phyloP scores from a whole-genome alignment of 1,140 invertebrate species.

The Bombus impatiens region DNA sequence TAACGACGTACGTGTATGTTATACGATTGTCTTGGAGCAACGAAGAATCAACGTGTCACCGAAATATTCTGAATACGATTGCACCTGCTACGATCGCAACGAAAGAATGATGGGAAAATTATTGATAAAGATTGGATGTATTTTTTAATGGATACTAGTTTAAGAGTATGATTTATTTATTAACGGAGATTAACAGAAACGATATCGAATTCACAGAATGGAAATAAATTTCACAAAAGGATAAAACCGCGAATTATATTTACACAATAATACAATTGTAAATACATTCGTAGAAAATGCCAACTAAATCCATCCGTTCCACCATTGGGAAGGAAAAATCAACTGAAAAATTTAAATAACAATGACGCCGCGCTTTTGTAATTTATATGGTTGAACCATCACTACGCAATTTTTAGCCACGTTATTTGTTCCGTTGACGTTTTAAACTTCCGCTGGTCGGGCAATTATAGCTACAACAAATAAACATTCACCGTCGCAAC shows the following conservation, averaged over 20 bases:
- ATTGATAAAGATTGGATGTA: neutral
- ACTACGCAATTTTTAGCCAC: neutral
- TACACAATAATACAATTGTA: neutral
- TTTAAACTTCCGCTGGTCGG: constrained; percentile 23
- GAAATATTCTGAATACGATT: neutral
- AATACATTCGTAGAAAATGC: neutral
- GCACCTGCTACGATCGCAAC: no score
- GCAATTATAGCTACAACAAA: constrained; percentile 28
- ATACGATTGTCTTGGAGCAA: neutral
- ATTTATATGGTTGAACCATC: constrained; percentile 39
- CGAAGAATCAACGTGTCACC: neutral
- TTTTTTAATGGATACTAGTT: neutral
- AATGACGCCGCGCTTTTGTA: constrained; percentile 35
- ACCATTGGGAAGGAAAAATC: constrained; percentile 4
- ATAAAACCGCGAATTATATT: constrained; percentile 6
- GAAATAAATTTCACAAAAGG: neutral
- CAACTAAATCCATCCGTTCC: constrained; percentile 23
- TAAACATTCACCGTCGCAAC: neutral
- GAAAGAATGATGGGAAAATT: neutral
- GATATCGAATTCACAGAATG: neutral
- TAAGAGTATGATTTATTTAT: neutral
- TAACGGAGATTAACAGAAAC: neutral
- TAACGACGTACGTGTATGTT: neutral
- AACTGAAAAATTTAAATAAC: constrained; percentile 48
- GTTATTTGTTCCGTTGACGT: constrained; percentile 38